A percentile compares a stretch with the other conserved stretches of the same genome.
Conservation (phyloP, 2,113 vertebrate genomes). For the Toxostoma redivivum region DNA sequence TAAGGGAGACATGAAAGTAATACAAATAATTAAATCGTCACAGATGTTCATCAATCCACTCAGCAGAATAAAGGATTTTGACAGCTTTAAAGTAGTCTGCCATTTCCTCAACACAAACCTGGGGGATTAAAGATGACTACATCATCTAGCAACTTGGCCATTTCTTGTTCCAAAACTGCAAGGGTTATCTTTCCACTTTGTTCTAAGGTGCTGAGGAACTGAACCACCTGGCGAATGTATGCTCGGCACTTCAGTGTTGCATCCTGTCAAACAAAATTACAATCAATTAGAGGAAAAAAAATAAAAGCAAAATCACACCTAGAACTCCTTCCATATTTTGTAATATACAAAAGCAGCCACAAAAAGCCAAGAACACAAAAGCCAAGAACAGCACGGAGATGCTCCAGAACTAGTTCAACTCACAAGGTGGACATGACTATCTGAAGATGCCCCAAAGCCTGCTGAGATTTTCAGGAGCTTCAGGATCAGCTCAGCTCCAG, state of each 20-base stretch:
- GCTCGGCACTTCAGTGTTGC: constrained; percentile 79
- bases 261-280: constrained; percentile 69
- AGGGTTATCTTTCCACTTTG: constrained; percentile 86
- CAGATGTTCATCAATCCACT: not conserved
- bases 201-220: constrained; percentile 86
- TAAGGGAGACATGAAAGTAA: not conserved
- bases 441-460: constrained; percentile 78
- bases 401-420: constrained; percentile 13
- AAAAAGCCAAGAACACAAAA: not conserved
- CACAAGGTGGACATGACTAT: constrained; percentile 80
- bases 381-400: not conserved
- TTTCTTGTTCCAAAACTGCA: constrained; percentile 82
- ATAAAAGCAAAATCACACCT: no score
- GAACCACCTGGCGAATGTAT: constrained; percentile 79
- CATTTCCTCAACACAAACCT: constrained; percentile 69
- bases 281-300: not conserved
- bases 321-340: not conserved
- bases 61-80: not conserved
- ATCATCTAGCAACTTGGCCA: constrained; percentile 86
- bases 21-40: not conserved
- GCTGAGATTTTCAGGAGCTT: constrained; percentile 87
- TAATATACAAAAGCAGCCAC: not conserved
- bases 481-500: constrained; percentile 80
- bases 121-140: constrained; percentile 88
- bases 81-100: not conserved